Conservation (phyloP, 2,888 invertebrate genomes). For the Pseudanteris insignis region DNA sequence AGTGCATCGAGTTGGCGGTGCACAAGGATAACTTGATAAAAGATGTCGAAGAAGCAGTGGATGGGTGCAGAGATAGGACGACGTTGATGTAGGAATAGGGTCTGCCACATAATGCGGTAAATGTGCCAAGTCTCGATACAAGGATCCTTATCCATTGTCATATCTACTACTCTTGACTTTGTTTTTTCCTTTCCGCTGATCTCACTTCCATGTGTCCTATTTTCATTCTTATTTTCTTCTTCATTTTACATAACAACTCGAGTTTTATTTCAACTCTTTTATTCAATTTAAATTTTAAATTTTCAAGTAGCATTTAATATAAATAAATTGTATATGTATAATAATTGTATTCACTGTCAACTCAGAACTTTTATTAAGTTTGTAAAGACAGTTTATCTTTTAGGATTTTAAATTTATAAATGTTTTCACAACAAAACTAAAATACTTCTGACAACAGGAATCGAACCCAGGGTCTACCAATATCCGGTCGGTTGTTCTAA, state of each 20-base stretch:
- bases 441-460: no score
- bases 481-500: no score
- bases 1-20: conserved; percentile 59
- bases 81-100: conserved; percentile 52
- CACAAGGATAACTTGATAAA: conserved; percentile 59
- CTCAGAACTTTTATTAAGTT: no score
- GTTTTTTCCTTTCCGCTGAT: conserved; percentile 12
- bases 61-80: conserved; percentile 29
- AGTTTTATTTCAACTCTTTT: conserved; percentile 23
- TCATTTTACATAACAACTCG: no score
- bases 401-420: no score
- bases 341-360: no score
- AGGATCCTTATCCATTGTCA: conserved; percentile 34
- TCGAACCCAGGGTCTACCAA: no score
- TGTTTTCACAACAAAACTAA: no score
- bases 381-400: no score
- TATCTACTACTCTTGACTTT: conserved; percentile 22
- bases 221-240: conserved; percentile 30
- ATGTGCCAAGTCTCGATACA: conserved; percentile 54
- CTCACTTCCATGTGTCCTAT: conserved; percentile 30
- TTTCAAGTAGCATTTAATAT: no score
- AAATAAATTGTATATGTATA: no score
- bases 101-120: conserved; percentile 54
- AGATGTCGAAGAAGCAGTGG: conserved; percentile 46
- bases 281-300: no score